Base-by-base conservation (phyloP, 2,113 vertebrate genomes). In the Emydocephalus ijimae region DNA sequence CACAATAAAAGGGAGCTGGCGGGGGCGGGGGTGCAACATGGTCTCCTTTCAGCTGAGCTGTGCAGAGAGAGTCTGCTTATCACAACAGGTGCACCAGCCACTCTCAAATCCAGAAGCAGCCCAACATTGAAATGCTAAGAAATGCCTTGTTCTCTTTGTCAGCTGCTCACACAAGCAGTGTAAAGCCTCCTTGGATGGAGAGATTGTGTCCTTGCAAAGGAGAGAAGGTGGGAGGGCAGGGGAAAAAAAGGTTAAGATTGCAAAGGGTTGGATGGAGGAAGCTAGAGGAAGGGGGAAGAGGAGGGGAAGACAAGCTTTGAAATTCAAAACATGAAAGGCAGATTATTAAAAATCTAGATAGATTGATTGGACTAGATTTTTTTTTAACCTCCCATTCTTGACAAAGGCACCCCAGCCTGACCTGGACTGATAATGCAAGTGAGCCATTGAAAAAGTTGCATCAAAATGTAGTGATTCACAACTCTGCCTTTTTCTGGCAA, bases 141-240 rank as follows among this genome's bases (percentile, higher is more conserved):
- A 98, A 97, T 96, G 94, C 94, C 94, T 97, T 97, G 96, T 97
- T 97, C 97, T 96, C 96, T 97, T 98, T 97, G 97, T 98, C 96
- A 97, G 97, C 93, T 96, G 97, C 96, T 97, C 95, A 96, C 95
- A 96, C 48, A 95, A 93, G 95, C 96, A 93, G 34, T 57, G 95
- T 95, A 96, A 97, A 97, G 94, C 93, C 96, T 96, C 94, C 95
- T 94, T 96, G 93, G 96, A 96, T 96, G 95, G 95, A 96, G 95
- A 96, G 90, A 95, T 87, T 96, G 93, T 96, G 93, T 93, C 91
- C 81, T 92, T 69, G 64, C 81, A 94, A 87, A 91, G 88, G 61
- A 93, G 52, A 94, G 95, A 89, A 23, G 92, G 91, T 45, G 14
- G 94, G 91, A 94, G 94, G 96, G 89, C 89, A 89, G 85, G 92